phyloP scores from a whole-genome alignment of 1,140 invertebrate species.

The Hylyphantes graminicola region DNA sequence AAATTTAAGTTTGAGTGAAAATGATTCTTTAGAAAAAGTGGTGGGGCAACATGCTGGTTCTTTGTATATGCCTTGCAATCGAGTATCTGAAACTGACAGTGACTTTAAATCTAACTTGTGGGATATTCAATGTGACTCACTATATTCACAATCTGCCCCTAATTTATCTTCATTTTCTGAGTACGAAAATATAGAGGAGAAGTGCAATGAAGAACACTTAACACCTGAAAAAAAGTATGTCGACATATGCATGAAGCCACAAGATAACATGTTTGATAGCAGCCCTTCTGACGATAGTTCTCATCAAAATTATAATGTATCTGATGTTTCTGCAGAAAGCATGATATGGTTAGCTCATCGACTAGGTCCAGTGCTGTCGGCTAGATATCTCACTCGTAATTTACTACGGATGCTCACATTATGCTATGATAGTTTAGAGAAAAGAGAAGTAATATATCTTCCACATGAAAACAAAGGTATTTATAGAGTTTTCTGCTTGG shows the following conservation, averaged over 20 bases:
- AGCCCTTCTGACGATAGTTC: neutral
- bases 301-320: constrained; percentile 72
- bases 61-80: neutral
- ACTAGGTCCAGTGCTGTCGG: constrained; percentile 93
- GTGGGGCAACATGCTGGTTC: neutral
- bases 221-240: neutral
- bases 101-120: neutral
- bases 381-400: constrained; percentile 89
- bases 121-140: constrained; percentile 22
- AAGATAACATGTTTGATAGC: constrained; percentile 8
- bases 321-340: constrained; percentile 90
- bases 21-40: constrained; percentile 1
- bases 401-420: constrained; percentile 91
- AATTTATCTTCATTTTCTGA: constrained; percentile 33
- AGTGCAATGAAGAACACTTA: neutral
- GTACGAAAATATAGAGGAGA: constrained; percentile 2
- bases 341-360: constrained; percentile 92
- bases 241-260: neutral
- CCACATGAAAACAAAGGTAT: constrained; percentile 24
- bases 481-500: neutral
- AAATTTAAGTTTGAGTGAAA: too few relatives aligned
- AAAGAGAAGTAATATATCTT: constrained; percentile 65
- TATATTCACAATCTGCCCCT: constrained; percentile 52
- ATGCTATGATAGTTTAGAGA: constrained; percentile 90
- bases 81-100: constrained; percentile 12